Conservation (phyloP, 2,113 vertebrate species). For the Polypterus bichir region DNA sequence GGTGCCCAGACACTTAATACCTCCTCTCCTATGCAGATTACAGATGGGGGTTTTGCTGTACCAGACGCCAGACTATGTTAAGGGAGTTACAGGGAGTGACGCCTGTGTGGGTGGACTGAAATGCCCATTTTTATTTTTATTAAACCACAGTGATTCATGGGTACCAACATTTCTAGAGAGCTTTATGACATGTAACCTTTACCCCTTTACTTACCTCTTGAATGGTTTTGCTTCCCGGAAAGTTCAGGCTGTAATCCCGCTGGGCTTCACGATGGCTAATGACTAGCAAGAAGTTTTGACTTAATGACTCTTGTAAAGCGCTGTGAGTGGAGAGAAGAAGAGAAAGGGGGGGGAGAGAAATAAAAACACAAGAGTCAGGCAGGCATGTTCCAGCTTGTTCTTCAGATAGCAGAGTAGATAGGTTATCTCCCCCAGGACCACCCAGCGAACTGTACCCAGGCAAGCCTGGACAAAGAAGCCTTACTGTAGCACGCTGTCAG, state of each 20-base stretch:
- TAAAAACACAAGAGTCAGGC: conserved; percentile 64
- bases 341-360: conserved; percentile 15
- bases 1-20: too few species aligned
- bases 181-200: background rate
- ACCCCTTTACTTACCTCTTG: conserved; percentile 76
- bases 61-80: too few species aligned
- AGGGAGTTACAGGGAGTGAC: too few species aligned
- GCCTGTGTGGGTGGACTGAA: too few species aligned
- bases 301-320: conserved; percentile 88
- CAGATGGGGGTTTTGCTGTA: too few species aligned
- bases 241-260: conserved; percentile 97
- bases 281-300: conserved; percentile 95
- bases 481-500: conserved; percentile 53
- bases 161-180: too few species aligned
- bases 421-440: conserved; percentile 24
- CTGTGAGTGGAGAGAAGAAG: conserved; percentile 63
- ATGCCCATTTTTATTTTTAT: too few species aligned
- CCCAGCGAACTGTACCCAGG: conserved; percentile 54
- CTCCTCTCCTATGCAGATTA: too few species aligned
- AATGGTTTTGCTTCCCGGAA: conserved; percentile 94
- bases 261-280: conserved; percentile 94
- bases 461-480: conserved; percentile 64
- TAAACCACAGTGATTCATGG: too few species aligned
- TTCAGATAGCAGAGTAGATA: conserved; percentile 51
- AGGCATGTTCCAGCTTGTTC: conserved; percentile 81